These are phyloP conservation scores for Eudasyphora cyanicolor DNA, from an alignment of 2,888 invertebrate genomes.

Conservation along the genomic window DNA sequence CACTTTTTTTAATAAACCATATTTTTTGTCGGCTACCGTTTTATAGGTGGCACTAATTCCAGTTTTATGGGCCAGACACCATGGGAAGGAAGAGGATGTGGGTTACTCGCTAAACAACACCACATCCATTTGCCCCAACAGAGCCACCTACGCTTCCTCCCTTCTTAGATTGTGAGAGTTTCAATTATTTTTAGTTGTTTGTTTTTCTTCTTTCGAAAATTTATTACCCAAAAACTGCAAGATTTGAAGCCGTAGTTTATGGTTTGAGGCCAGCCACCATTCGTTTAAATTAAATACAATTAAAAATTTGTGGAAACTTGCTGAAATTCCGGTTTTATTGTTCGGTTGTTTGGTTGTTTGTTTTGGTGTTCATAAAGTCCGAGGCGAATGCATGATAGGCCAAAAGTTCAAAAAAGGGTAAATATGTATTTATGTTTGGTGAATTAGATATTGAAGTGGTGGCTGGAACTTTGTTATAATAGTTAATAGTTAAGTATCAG, in stretches of 20 bases:
- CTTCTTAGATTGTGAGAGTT: neutral
- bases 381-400: too few species aligned
- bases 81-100: neutral
- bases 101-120: too few species aligned
- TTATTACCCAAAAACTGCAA: neutral
- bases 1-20: neutral
- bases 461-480: too few species aligned
- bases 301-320: neutral
- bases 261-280: neutral
- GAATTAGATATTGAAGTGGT: too few species aligned
- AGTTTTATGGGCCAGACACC: neutral
- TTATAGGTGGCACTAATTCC: constrained; percentile 18
- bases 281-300: neutral
- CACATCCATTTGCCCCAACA: too few species aligned
- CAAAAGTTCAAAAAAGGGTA: too few species aligned
- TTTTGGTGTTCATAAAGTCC: neutral
- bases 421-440: too few species aligned
- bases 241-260: neutral
- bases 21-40: neutral
- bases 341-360: too few species aligned
- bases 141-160: neutral
- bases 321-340: neutral
- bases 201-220: neutral
- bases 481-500: too few species aligned
- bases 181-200: neutral